A percentile compares a stretch with the other conserved stretches of the same genome.
phyloP scores from a whole-genome alignment of 2,888 invertebrate genomes.

The Timandra comae region DNA sequence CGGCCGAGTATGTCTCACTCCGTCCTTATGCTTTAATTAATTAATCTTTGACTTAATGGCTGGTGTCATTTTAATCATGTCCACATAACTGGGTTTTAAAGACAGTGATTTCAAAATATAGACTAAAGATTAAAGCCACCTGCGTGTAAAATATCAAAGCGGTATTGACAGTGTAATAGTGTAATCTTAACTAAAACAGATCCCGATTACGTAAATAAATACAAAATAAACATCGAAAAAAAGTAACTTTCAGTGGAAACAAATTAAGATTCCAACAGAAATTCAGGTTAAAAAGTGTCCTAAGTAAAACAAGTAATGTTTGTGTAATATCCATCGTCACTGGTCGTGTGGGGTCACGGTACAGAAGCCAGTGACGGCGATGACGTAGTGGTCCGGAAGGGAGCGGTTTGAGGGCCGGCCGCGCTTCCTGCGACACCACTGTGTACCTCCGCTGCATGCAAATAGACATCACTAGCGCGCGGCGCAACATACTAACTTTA shows the following conservation, averaged over 20 bases:
- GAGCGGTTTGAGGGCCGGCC: constrained; percentile 67
- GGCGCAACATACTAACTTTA: too few relatives aligned
- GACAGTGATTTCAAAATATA: too few relatives aligned
- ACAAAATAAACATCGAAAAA: too few relatives aligned
- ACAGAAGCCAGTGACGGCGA: constrained; percentile 14
- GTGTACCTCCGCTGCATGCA: constrained; percentile 62
- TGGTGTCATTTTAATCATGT: constrained; percentile 11
- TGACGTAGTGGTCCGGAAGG: constrained; percentile 46
- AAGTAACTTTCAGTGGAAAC: too few relatives aligned
- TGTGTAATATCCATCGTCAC: background rate
- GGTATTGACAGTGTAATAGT: too few relatives aligned
- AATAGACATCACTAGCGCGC: constrained; percentile 43
- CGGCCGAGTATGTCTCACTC: constrained; percentile 40
- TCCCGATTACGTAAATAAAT: too few relatives aligned
- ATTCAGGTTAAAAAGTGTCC: too few relatives aligned
- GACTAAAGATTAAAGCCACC: too few relatives aligned
- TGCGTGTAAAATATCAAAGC: too few relatives aligned
- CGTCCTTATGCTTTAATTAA: constrained; percentile 34
- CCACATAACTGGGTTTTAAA: background rate
- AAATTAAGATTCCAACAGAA: too few relatives aligned
- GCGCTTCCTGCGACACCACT: constrained; percentile 50
- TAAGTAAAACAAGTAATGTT: too few relatives aligned
- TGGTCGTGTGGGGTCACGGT: background rate
- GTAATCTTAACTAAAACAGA: too few relatives aligned
- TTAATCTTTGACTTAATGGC: constrained; percentile 15